These are phyloP conservation scores for Orthosia gothica DNA, from an alignment of 2,888 invertebrate species.

Conservation along the genomic window DNA sequence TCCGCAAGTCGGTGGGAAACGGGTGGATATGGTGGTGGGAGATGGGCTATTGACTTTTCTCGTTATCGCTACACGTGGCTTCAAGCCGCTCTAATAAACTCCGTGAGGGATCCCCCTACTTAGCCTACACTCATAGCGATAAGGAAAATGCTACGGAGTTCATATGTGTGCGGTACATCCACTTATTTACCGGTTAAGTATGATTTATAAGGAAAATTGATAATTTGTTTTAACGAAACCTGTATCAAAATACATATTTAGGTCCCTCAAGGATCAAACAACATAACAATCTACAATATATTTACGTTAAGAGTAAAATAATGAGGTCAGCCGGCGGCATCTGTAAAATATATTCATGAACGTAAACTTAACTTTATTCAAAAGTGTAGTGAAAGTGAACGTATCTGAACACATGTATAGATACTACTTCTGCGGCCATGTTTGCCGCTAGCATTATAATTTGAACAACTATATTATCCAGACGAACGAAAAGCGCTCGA, in stretches of 20 bases:
- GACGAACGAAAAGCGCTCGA: background rate
- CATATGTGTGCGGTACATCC: constrained; percentile 2
- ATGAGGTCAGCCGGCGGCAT: background rate
- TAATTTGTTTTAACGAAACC: constrained; percentile 3
- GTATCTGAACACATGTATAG: constrained; percentile 18
- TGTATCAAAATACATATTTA: background rate
- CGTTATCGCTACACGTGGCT: constrained; percentile 58
- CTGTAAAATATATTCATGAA: constrained; percentile 8
- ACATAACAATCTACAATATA: background rate
- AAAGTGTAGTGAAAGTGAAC: background rate
- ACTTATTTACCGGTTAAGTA: background rate
- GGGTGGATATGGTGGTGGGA: constrained; percentile 48
- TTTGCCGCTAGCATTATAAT: constrained; percentile 25
- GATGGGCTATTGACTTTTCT: constrained; percentile 62
- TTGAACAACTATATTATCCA: constrained; percentile 31
- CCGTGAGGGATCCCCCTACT: constrained; percentile 30
- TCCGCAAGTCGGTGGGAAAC: constrained; percentile 45
- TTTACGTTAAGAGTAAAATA: background rate
- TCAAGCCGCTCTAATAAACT: constrained; percentile 51
- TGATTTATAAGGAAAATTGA: background rate
- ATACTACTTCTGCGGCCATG: constrained; percentile 4
- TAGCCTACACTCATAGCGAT: constrained; percentile 36
- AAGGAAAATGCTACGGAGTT: constrained; percentile 35
- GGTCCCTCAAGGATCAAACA: background rate
- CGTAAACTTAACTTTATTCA: background rate